A percentile compares a stretch with the other conserved stretches of the same genome.
Conservation (phyloP, 2,888 invertebrate genomes). For the Troides helena region DNA sequence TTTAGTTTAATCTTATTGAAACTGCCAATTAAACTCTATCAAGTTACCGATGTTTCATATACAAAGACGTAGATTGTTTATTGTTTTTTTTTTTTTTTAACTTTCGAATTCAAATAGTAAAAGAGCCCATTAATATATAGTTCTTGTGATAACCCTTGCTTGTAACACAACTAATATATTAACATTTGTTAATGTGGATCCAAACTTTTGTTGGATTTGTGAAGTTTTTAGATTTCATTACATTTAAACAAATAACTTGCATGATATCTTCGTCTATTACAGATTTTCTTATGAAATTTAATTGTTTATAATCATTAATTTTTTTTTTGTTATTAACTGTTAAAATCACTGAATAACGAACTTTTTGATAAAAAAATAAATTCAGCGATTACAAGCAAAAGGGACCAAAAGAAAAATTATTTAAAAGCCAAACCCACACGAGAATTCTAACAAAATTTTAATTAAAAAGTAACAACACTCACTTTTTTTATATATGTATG, state of each 20-base stretch:
- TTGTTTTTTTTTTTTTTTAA: constrained; percentile 50
- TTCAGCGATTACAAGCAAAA: constrained; percentile 77
- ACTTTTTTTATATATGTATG: constrained; percentile 50
- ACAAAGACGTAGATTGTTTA: constrained; percentile 65
- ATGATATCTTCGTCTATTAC: constrained; percentile 52
- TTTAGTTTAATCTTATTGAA: constrained; percentile 54
- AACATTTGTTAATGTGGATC: constrained; percentile 50
- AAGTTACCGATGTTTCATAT: constrained; percentile 73
- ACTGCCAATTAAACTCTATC: constrained; percentile 69
- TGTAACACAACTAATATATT: constrained; percentile 79
- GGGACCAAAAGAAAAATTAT: constrained; percentile 76
- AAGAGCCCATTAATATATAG: constrained; percentile 50
- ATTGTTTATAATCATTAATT: constrained; percentile 61
- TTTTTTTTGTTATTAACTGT: constrained; percentile 53
- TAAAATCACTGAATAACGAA: constrained; percentile 56
- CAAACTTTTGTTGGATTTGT: constrained; percentile 21
- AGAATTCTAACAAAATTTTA: constrained; percentile 38
- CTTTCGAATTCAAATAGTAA: constrained; percentile 42
- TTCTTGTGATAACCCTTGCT: constrained; percentile 78
- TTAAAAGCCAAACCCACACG: constrained; percentile 44
- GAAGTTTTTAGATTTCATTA: constrained; percentile 25
- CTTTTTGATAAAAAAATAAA: constrained; percentile 47
- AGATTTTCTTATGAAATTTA: constrained; percentile 47
- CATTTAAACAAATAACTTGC: constrained; percentile 44
- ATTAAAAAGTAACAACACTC: constrained; percentile 65